A percentile compares a stretch with the other conserved stretches of the same genome.
Evolutionary conservation across 2,113 vertebrate species (phyloP).

Genomic region (Macaca mulatta): DNA sequence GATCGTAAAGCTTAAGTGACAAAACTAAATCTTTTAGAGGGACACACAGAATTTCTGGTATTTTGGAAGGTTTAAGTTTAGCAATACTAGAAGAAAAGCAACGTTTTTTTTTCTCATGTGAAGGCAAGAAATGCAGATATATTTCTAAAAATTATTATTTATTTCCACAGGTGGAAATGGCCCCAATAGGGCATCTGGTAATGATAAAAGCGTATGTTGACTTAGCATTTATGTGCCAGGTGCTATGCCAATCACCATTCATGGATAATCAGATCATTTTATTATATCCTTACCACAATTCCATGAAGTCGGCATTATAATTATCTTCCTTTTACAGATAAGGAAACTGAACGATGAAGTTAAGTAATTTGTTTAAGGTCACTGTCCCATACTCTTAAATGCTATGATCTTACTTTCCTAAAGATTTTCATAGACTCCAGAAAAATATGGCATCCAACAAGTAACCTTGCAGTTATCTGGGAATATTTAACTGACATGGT

Average conservation of each 20-base stretch:
- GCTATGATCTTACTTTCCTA: background rate
- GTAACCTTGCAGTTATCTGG: background rate
- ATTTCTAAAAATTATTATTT: slow-evolving; percentile 38
- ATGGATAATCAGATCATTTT: background rate
- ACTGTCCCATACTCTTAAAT: background rate
- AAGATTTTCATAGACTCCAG: background rate
- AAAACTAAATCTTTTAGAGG: background rate
- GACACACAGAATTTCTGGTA: background rate
- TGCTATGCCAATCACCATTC: background rate
- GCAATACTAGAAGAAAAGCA: background rate
- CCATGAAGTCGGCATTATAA: background rate
- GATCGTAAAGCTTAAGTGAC: background rate
- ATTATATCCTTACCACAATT: background rate
- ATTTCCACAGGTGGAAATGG: background rate
- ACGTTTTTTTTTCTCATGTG: background rate
- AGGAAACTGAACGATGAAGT: background rate
- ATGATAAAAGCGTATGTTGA: background rate
- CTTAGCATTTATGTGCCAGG: background rate
- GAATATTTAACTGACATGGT: background rate
- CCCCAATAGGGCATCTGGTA: background rate
- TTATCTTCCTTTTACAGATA: slow-evolving; percentile 30
- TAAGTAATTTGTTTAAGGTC: slow-evolving; percentile 10
- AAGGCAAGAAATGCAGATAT: background rate
- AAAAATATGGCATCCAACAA: background rate
- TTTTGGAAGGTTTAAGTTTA: background rate